phyloP scores from a whole-genome alignment of 2,888 invertebrate genomes.

The Pollenia griseotomentosa region DNA sequence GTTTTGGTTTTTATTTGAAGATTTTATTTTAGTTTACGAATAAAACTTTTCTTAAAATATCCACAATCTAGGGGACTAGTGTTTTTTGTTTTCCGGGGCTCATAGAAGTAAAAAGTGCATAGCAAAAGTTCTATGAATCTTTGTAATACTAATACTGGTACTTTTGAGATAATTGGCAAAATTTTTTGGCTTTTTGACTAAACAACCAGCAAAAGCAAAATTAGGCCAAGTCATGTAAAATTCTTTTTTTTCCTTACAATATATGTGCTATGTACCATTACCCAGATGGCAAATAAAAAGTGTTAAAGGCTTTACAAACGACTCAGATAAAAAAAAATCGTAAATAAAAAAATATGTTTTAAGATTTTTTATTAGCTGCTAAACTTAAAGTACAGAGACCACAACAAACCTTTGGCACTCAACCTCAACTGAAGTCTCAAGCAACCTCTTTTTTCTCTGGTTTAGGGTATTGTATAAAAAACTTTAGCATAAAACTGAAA shows the following conservation, averaged over 20 bases:
- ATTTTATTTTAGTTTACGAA: conserved; percentile 12
- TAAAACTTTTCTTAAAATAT: conserved; percentile 7
- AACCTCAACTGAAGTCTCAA: background rate
- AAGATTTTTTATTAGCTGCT: conserved; percentile 29
- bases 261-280: background rate
- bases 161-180: conserved; percentile 46
- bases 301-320: conserved; percentile 10
- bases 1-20: conserved; percentile 21
- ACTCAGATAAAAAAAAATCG: background rate
- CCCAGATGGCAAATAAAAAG: conserved; percentile 28
- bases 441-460: background rate
- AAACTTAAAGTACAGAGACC: background rate
- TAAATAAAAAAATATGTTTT: background rate
- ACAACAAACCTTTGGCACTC: conserved; percentile 8
- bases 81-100: background rate
- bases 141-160: conserved; percentile 22
- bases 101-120: background rate
- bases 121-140: conserved; percentile 42
- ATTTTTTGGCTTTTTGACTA: background rate
- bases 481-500: background rate
- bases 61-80: background rate
- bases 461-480: background rate
- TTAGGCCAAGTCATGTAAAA: conserved; percentile 23
- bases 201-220: background rate
- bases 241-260: background rate